phyloP scores from a whole-genome alignment of 2,113 vertebrate species.

The Delphinapterus leucas region DNA sequence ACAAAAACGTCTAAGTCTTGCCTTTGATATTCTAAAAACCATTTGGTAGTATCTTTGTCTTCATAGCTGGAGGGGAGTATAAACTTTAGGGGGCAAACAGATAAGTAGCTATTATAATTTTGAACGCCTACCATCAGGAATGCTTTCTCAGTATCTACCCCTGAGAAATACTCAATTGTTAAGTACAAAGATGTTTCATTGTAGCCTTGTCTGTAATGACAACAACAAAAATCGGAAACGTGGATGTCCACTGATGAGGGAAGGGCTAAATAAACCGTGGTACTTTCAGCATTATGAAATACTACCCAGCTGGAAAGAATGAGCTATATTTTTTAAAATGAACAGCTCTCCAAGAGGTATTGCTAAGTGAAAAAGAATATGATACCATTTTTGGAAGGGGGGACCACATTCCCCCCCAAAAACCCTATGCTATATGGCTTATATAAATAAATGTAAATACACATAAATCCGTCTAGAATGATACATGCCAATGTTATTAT shows the following conservation, averaged over 20 bases:
- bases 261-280: not conserved
- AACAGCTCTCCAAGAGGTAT: not conserved
- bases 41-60: not conserved
- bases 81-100: not conserved
- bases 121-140: not conserved
- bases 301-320: not conserved
- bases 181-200: not conserved
- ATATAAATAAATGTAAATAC: not conserved
- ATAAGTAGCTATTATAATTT: not conserved
- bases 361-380: not conserved
- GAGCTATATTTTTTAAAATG: not conserved
- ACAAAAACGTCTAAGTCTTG: not conserved
- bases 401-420: not conserved
- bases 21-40: not conserved
- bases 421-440: not conserved
- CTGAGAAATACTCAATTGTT: not conserved
- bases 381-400: not conserved
- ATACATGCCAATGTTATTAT: not conserved
- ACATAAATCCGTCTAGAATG: not conserved
- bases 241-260: not conserved
- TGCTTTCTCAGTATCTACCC: not conserved
- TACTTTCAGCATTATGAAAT: not conserved
- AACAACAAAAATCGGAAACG: not conserved
- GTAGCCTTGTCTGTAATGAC: not conserved
- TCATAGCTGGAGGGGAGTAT: not conserved